These are phyloP conservation scores for Diachasmimorpha longicaudata DNA, from an alignment of 1,140 invertebrate species.

Conservation along the genomic window DNA sequence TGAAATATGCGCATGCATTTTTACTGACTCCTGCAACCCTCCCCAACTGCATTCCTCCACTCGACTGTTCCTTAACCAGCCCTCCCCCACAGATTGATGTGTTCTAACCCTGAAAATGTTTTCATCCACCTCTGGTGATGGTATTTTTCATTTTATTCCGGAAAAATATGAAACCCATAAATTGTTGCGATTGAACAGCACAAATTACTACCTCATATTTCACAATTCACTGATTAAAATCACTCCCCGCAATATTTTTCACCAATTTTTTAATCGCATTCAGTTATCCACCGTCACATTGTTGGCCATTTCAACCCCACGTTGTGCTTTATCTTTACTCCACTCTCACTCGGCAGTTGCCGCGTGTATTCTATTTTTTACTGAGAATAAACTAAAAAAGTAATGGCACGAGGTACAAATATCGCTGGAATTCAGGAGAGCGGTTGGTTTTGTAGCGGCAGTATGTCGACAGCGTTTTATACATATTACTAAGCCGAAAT, in stretches of 20 bases:
- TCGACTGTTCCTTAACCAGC: neutral
- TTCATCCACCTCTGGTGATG: neutral
- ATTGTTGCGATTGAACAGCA: neutral
- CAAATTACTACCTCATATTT: neutral
- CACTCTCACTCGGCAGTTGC: neutral
- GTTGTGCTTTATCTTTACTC: neutral
- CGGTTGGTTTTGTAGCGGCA: neutral
- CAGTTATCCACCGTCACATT: neutral
- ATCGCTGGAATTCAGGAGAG: neutral
- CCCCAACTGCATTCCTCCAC: neutral
- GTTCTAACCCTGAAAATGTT: neutral
- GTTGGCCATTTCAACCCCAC: neutral
- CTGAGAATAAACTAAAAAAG: neutral
- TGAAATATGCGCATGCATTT: slow-evolving; percentile 21
- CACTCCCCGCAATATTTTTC: neutral
- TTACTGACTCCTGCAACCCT: slow-evolving; percentile 1
- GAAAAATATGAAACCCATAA: neutral
- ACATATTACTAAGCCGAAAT: neutral
- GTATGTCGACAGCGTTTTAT: neutral
- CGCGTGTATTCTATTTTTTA: neutral
- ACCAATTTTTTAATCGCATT: neutral
- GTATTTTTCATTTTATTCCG: neutral
- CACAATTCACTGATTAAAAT: neutral
- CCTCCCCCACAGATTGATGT: neutral
- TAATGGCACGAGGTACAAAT: neutral